These are phyloP conservation scores for Chelidonichthys spinosus DNA, from an alignment of 2,797 vertebrate species.

Conservation along the genomic window DNA sequence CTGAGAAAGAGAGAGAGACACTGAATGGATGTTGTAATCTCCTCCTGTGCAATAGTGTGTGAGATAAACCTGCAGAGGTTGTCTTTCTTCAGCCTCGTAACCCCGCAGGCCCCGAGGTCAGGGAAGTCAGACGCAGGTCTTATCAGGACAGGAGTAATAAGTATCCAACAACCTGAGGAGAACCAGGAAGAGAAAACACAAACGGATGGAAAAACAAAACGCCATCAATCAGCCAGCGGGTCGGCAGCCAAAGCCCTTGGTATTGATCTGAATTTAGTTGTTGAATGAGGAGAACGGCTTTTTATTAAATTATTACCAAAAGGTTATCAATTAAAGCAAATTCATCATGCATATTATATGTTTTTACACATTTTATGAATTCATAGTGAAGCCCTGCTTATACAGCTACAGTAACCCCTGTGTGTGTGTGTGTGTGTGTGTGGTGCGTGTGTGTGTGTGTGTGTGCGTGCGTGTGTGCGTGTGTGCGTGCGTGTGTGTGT, in stretches of 20 bases:
- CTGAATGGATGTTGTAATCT: background rate
- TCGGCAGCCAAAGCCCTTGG: conserved; percentile 72
- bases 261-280: conserved; percentile 77
- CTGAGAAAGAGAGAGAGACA: background rate
- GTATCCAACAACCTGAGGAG: conserved; percentile 77
- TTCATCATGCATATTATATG: background rate
- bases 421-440: conserved; percentile 38
- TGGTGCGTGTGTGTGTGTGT: conserved; percentile 43
- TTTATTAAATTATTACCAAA: no score
- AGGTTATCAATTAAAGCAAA: background rate
- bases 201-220: conserved; percentile 72
- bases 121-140: conserved; percentile 51
- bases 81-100: conserved; percentile 31
- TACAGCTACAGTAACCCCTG: conserved; percentile 44
- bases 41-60: background rate
- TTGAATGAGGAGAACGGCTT: conserved; percentile 47
- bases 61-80: conserved; percentile 24
- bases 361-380: background rate
- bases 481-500: conserved; percentile 40
- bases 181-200: conserved; percentile 46
- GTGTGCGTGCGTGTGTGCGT: conserved; percentile 39
- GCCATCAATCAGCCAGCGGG: conserved; percentile 76
- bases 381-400: background rate
- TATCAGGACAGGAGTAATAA: conserved; percentile 74
- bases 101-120: conserved; percentile 60